These are phyloP conservation scores for Drosophila atripex DNA, from an alignment of 2,888 invertebrate species.

Conservation along the genomic window DNA sequence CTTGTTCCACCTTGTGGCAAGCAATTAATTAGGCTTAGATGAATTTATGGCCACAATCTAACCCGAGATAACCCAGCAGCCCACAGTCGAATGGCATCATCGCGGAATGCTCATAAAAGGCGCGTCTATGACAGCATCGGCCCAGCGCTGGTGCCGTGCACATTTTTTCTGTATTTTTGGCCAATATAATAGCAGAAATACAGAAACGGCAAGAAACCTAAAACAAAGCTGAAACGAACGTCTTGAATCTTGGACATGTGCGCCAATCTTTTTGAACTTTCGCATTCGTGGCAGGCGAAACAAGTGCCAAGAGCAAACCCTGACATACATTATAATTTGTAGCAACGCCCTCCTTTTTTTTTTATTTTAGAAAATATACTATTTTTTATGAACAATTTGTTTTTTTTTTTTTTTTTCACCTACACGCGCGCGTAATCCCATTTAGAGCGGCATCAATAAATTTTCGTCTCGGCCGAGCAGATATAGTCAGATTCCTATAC, in stretches of 20 bases:
- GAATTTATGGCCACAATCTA: conserved; percentile 40
- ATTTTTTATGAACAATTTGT: conserved; percentile 18
- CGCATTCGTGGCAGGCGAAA: conserved; percentile 50
- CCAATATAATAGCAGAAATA: conserved; percentile 14
- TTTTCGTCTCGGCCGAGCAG: conserved; percentile 52
- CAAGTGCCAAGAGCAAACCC: conserved; percentile 77
- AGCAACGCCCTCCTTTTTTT: conserved; percentile 69
- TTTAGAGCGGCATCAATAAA: conserved; percentile 70
- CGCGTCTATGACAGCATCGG: conserved; percentile 67
- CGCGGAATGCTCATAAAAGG: conserved; percentile 70
- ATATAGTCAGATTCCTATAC: conserved; percentile 45
- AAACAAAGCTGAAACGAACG: conserved; percentile 25
- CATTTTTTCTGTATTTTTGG: conserved; percentile 55
- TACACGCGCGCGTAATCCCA: conserved; percentile 71
- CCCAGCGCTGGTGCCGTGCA: conserved; percentile 22
- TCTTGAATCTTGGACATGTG: conserved; percentile 46
- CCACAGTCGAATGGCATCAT: conserved; percentile 68
- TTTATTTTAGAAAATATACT: conserved; percentile 24
- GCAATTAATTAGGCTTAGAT: conserved; percentile 44
- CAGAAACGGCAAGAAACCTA: conserved; percentile 8
- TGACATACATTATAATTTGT: conserved; percentile 70
- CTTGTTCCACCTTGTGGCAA: conserved; percentile 33
- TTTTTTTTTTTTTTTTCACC: conserved; percentile 48
- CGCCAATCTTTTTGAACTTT: conserved; percentile 72
- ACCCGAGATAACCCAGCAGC: conserved; percentile 42